Evolutionary conservation across 1,140 invertebrate genomes (phyloP).

Genomic region (Diorhabda carinulata): DNA sequence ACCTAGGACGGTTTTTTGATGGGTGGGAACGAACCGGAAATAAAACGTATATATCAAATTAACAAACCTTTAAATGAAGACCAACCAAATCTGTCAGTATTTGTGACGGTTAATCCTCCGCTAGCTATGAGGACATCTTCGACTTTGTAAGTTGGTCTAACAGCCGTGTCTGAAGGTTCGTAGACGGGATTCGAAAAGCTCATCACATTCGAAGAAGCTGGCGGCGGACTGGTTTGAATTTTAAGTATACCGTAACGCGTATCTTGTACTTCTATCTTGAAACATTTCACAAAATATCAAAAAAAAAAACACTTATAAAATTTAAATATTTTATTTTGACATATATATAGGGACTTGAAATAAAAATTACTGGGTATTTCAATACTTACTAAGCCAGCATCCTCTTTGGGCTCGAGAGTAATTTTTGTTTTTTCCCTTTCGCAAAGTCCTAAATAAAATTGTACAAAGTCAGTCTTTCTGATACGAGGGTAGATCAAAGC

Average conservation of each 20-base stretch:
- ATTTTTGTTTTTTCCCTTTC: constrained; percentile 68
- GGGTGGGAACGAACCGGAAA: too few species aligned
- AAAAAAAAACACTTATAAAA: not conserved
- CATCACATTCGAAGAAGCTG: constrained; percentile 50
- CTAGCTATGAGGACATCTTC: constrained; percentile 69
- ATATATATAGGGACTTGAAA: not conserved
- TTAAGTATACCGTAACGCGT: constrained; percentile 60
- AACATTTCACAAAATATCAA: constrained; percentile 4
- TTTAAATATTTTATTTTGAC: too few species aligned
- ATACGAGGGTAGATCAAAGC: constrained; percentile 72
- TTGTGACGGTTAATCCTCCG: constrained; percentile 52
- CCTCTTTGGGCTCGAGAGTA: constrained; percentile 72
- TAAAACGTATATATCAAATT: not conserved
- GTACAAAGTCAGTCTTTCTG: constrained; percentile 74
- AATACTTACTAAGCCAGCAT: constrained; percentile 66
- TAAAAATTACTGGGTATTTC: not conserved
- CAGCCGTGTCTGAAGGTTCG: constrained; percentile 62
- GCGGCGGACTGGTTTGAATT: constrained; percentile 52
- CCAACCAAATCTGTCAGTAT: constrained; percentile 39
- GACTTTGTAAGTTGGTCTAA: constrained; percentile 66
- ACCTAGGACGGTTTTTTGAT: too few species aligned
- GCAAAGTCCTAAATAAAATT: constrained; percentile 74
- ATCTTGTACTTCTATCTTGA: constrained; percentile 54
- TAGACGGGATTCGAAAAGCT: constrained; percentile 80
- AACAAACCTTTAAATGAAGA: constrained; percentile 61